Conservation (phyloP, 2,888 invertebrate genomes). For the Macrophya alboannulata region DNA sequence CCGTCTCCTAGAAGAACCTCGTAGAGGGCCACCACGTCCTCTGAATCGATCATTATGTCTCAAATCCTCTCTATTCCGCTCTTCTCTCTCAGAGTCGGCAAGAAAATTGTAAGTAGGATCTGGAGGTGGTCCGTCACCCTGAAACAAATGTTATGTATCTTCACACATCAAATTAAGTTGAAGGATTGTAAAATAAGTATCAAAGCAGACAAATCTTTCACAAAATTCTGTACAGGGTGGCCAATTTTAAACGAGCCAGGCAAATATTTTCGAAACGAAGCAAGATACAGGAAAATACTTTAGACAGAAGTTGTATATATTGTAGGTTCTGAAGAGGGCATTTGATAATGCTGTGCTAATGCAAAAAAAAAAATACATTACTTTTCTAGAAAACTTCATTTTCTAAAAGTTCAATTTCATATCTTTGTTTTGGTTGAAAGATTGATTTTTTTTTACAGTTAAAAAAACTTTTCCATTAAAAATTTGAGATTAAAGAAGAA, state of each 20-base stretch:
- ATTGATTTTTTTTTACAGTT: too few species aligned
- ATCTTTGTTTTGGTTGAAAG: too few species aligned
- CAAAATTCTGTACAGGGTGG: not conserved
- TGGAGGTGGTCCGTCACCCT: slow-evolving; percentile 80
- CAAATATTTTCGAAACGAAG: too few species aligned
- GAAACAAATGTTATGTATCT: slow-evolving; percentile 33
- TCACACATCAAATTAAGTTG: slow-evolving; percentile 18
- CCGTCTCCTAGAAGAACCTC: slow-evolving; percentile 67
- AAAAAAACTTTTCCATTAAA: too few species aligned
- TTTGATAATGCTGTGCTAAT: too few species aligned
- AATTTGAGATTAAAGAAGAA: too few species aligned
- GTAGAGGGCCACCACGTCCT: slow-evolving; percentile 66
- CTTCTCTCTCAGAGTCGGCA: slow-evolving; percentile 79
- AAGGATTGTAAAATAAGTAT: slow-evolving; percentile 40
- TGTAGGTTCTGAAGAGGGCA: too few species aligned
- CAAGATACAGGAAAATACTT: too few species aligned
- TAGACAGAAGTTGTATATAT: too few species aligned
- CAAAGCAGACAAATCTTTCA: not conserved
- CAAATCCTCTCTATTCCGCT: slow-evolving; percentile 62
- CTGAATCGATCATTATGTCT: slow-evolving; percentile 69
- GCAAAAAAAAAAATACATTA: too few species aligned
- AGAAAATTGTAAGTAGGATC: slow-evolving; percentile 80
- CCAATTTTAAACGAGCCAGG: too few species aligned
- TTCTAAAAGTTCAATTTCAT: not conserved
- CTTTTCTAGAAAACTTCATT: not conserved